Conservation (phyloP, 2,797 vertebrate species). For the Cephalopachus bancanus region DNA sequence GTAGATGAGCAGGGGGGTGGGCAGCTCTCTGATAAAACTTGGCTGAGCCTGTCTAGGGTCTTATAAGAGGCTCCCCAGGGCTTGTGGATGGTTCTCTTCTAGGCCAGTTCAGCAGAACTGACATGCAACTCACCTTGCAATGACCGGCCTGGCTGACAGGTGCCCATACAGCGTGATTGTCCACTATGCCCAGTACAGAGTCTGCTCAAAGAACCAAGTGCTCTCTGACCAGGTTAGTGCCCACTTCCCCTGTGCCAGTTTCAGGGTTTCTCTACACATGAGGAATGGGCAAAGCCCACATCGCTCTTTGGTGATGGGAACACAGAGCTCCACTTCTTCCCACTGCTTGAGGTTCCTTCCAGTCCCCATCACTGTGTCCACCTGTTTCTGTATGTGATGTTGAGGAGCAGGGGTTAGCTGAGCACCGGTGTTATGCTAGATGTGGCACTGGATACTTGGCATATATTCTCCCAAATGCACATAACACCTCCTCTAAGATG, state of each 20-base stretch:
- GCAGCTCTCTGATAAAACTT: background rate
- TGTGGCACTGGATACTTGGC: background rate
- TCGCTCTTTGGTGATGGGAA: background rate
- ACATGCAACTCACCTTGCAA: constrained; percentile 94
- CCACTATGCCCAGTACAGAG: constrained; percentile 92
- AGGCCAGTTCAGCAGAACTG: constrained; percentile 93
- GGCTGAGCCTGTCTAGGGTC: background rate
- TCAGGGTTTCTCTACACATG: background rate
- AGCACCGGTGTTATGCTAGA: background rate
- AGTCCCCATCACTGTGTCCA: background rate
- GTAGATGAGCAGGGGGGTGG: background rate
- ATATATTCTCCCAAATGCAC: background rate
- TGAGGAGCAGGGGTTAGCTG: background rate
- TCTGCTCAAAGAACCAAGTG: constrained; percentile 93
- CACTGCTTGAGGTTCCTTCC: background rate
- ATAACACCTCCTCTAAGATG: background rate
- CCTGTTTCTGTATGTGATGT: background rate
- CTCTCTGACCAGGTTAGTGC: constrained; percentile 93
- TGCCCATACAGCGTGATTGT: constrained; percentile 94
- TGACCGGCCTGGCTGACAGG: constrained; percentile 92
- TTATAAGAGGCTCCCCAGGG: background rate
- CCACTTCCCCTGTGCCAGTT: background rate
- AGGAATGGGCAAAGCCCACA: background rate
- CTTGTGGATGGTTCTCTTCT: constrained; percentile 44
- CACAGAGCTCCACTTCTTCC: background rate